Percentiles rank a stretch among this genome's conserved stretches.
Evolutionary conservation across 2,797 vertebrate genomes (phyloP).

Genomic region (Megaceryle alcyon): DNA sequence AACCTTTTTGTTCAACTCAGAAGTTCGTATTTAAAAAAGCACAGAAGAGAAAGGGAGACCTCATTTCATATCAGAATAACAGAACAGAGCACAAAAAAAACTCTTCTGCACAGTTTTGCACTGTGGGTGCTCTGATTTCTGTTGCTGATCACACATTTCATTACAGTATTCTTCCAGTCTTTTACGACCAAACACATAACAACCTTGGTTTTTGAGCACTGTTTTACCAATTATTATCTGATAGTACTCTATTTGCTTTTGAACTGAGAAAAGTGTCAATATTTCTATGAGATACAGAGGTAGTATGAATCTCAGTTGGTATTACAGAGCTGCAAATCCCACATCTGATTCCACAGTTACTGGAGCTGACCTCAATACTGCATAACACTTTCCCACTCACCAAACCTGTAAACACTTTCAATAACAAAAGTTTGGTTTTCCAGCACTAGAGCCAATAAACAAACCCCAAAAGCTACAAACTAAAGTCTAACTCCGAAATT

Average conservation of each 20-base stretch:
- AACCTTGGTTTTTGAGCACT: neutral
- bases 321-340: slow-evolving; percentile 10
- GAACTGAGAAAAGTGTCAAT: neutral
- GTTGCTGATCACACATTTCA: neutral
- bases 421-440: neutral
- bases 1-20: neutral
- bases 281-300: neutral
- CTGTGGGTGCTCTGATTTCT: neutral
- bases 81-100: neutral
- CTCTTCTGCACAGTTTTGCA: neutral
- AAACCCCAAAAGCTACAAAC: neutral
- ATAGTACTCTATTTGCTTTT: neutral
- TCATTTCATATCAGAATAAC: neutral
- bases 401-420: neutral
- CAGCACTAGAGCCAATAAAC: neutral
- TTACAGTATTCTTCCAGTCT: neutral
- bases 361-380: slow-evolving; percentile 48
- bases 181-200: neutral
- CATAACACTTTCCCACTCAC: neutral
- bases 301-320: neutral
- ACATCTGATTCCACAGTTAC: neutral
- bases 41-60: neutral
- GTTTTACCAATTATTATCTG: neutral
- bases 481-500: neutral
- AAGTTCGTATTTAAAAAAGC: neutral